Evolutionary conservation across 2,797 vertebrate species (phyloP), one percentile per base, ranked within the genome.

Genomic region (Sciurus carolinensis): DNA sequence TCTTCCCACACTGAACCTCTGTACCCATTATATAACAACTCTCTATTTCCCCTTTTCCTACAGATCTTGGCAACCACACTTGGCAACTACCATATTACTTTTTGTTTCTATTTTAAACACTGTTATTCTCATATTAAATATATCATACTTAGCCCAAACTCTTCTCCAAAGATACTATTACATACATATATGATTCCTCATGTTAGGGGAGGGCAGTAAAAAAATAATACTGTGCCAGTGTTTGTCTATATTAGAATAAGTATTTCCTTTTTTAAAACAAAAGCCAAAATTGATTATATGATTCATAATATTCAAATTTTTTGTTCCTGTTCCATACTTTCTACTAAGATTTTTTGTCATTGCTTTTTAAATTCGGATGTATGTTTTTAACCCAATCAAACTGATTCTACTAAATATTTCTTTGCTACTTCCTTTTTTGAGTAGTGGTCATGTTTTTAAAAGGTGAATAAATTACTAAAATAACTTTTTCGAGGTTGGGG

Each of bases 341-440:
- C n/a, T 5, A 50, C 7, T 84, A 42, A 57, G 59, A 8, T 3
- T 62, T 62, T 62, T 62, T 62, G 62, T 91, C 39, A 39, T 39
- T 67, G 87, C 85, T 91, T 83, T 87, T 69, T 52, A 47, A 30
- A 86, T 64, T 94, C 42, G 81, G 10, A 33, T 95, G 0, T 83
- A 66, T 93, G 17, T 69, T 94, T 95, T 4, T 96, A 92, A 91
- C 33, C n/a, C 91, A n/a, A 91, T 95, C 76, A 94, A 94, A 86
- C 59, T 92, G 87, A 91, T 85, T 94, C 26, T 94, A 50, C 71
- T 82, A 92, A 67, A 76, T 52, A 6, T 77, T 94, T 30, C 52
- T 92, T 39, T 4, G 6, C 7, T 47, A 0, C 11, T 44, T 17
- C 44, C 13, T 71, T 66, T 88, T 84, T 96, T 77, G 67, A 57